These are phyloP conservation scores for Arion vulgaris DNA, from an alignment of 1,140 invertebrate species.

Conservation along the genomic window DNA sequence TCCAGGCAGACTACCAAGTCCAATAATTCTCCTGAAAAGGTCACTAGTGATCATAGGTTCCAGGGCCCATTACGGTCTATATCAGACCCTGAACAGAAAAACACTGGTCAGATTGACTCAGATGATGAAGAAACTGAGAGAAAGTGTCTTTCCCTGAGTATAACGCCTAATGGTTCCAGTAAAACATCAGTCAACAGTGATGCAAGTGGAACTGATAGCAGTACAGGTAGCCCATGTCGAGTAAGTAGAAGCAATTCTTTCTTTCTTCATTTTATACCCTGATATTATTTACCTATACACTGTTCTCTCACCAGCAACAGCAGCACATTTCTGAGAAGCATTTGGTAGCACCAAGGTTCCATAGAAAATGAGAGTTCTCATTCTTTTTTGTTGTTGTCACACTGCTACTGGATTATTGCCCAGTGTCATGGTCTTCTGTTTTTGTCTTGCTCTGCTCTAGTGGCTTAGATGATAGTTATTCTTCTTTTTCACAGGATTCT, in stretches of 20 bases:
- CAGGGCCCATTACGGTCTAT: not conserved
- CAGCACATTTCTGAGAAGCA: too few relatives aligned
- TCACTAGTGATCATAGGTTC: not conserved
- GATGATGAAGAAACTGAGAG: constrained; percentile 30
- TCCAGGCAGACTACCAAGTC: not conserved
- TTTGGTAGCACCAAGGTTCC: too few relatives aligned
- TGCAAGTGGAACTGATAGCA: not conserved
- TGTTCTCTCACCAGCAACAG: too few relatives aligned
- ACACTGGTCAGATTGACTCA: not conserved
- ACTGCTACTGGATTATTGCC: too few relatives aligned
- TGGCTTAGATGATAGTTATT: too few relatives aligned
- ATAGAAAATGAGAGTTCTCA: too few relatives aligned
- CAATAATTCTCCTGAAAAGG: not conserved
- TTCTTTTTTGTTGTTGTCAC: too few relatives aligned
- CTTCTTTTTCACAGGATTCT: too few relatives aligned
- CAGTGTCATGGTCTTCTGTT: too few relatives aligned
- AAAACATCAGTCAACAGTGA: constrained; percentile 29
- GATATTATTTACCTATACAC: too few relatives aligned
- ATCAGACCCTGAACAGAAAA: constrained; percentile 25
- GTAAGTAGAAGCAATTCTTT: constrained; percentile 4
- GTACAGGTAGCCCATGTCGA: constrained; percentile 12
- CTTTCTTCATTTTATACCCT: not conserved
- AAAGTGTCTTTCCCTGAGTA: constrained; percentile 10
- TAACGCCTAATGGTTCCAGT: constrained; percentile 25
- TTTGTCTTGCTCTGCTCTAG: too few relatives aligned